Percentiles rank a stretch among this genome's conserved stretches.
Evolutionary conservation across 1,140 invertebrate species (phyloP).

Genomic region (Aculops lycopersici): DNA sequence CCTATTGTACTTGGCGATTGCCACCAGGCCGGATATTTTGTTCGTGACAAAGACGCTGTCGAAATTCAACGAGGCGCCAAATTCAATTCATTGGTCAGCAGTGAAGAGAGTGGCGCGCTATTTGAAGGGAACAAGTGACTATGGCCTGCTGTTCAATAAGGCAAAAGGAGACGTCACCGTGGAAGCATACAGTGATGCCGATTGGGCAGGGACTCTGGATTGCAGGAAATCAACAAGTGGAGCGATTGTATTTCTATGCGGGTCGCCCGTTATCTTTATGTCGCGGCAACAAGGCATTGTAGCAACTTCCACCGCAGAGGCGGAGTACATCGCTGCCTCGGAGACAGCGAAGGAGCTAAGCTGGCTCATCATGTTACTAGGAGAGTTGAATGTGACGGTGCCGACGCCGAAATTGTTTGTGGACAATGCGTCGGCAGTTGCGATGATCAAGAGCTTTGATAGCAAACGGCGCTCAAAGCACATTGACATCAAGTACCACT

Average conservation of each 20-base stretch:
- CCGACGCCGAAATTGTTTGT: background rate
- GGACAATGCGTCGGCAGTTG: background rate
- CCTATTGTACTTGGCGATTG: constrained; percentile 16
- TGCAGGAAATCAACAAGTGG: constrained; percentile 14
- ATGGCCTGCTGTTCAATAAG: constrained; percentile 6
- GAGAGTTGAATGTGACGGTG: constrained; percentile 7
- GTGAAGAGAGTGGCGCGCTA: constrained; percentile 18
- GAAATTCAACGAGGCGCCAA: constrained; percentile 14
- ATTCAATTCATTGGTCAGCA: constrained; percentile 15
- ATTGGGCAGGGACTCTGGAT: constrained; percentile 14
- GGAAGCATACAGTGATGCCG: constrained; percentile 14
- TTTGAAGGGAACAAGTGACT: constrained; percentile 15
- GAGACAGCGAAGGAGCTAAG: constrained; percentile 12
- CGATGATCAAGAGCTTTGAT: background rate
- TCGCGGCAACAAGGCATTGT: constrained; percentile 6
- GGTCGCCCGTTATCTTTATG: constrained; percentile 11
- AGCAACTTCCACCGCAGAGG: constrained; percentile 8
- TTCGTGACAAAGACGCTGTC: constrained; percentile 17
- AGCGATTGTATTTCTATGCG: constrained; percentile 11
- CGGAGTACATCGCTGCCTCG: constrained; percentile 4
- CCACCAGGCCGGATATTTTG: constrained; percentile 18
- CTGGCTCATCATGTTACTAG: constrained; percentile 11
- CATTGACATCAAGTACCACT: constrained; percentile 1
- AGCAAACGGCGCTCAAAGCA: background rate
- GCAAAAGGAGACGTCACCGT: background rate